Evolutionary conservation across 2,113 vertebrate genomes (phyloP).

Genomic region (Furnarius figulus): DNA sequence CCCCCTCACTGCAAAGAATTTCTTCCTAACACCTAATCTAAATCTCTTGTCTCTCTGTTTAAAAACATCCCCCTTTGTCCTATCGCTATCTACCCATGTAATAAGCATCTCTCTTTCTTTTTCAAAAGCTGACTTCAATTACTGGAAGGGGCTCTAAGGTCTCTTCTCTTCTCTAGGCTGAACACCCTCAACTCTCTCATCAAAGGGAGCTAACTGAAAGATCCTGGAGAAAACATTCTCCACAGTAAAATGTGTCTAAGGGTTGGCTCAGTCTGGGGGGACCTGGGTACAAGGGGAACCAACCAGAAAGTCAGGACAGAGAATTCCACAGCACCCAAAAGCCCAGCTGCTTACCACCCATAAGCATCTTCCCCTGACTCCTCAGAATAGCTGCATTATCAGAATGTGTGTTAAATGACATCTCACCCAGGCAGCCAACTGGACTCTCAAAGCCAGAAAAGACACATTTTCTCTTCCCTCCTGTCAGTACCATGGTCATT

Average conservation of each 20-base stretch:
- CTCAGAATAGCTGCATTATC: background rate
- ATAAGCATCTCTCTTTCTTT: background rate
- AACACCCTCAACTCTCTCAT: background rate
- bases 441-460: background rate
- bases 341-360: background rate
- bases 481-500: background rate
- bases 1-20: background rate
- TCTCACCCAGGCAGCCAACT: background rate
- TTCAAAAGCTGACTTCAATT: background rate
- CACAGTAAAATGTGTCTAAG: background rate
- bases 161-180: background rate
- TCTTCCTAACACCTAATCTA: background rate
- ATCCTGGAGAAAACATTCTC: background rate
- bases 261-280: rapidly evolving
- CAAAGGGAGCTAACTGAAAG: background rate
- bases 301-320: background rate
- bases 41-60: background rate
- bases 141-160: background rate
- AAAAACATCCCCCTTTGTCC: background rate
- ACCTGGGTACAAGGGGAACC: background rate
- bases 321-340: background rate
- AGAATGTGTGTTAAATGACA: background rate
- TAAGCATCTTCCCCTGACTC: background rate
- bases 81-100: background rate
- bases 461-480: background rate